Conservation (phyloP, 1,140 invertebrate species). For the Drosophila persimilis region DNA sequence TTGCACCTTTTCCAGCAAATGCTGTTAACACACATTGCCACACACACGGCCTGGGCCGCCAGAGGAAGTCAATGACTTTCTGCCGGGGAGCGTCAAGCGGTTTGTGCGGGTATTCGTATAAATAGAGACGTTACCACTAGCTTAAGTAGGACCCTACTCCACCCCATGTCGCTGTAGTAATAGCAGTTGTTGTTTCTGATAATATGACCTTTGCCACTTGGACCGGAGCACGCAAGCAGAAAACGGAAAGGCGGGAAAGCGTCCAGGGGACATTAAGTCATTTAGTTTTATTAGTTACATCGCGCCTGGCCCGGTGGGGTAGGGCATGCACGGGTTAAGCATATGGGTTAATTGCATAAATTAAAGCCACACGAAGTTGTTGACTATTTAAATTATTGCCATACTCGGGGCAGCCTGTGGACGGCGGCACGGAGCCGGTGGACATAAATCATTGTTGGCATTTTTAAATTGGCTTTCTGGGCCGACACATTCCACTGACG, state of each 20-base stretch:
- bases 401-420: slow-evolving; percentile 4
- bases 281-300: slow-evolving; percentile 75
- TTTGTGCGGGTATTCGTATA: slow-evolving; percentile 46
- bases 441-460: slow-evolving; percentile 79
- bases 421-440: slow-evolving; percentile 20
- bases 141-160: slow-evolving; percentile 47
- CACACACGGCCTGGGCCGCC: neutral
- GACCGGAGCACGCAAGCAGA: slow-evolving; percentile 41
- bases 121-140: slow-evolving; percentile 72
- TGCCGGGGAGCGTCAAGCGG: slow-evolving; percentile 47
- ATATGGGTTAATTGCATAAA: slow-evolving; percentile 80
- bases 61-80: slow-evolving; percentile 74
- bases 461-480: slow-evolving; percentile 78
- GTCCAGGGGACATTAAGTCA: slow-evolving; percentile 65
- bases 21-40: slow-evolving; percentile 44
- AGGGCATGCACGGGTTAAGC: slow-evolving; percentile 50
- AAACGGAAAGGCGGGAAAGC: too few species aligned
- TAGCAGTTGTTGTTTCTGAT: slow-evolving; percentile 52
- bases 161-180: slow-evolving; percentile 12
- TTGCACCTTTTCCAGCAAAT: slow-evolving; percentile 64
- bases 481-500: slow-evolving; percentile 65
- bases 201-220: slow-evolving; percentile 70
- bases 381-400: slow-evolving; percentile 55
- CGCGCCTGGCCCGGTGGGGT: slow-evolving; percentile 13
- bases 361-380: slow-evolving; percentile 59